These are phyloP conservation scores for Battus philenor DNA, from an alignment of 1,140 invertebrate genomes.

Conservation along the genomic window DNA sequence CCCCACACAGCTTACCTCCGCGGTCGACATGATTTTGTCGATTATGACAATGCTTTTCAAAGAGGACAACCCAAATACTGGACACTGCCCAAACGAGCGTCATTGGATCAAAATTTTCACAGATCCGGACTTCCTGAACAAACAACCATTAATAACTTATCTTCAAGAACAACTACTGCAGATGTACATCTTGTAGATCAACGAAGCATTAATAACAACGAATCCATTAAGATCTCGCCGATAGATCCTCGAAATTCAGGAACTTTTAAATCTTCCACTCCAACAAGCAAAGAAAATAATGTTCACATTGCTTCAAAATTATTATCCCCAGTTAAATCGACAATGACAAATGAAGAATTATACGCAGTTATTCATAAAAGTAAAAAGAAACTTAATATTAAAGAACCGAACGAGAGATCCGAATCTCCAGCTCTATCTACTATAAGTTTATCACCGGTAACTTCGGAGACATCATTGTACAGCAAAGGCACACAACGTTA, in stretches of 20 bases:
- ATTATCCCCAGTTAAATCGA: constrained; percentile 81
- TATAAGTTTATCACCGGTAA: constrained; percentile 72
- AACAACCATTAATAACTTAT: constrained; percentile 6
- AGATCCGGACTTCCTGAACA: constrained; percentile 12
- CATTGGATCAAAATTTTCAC: constrained; percentile 21
- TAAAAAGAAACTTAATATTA: constrained; percentile 84
- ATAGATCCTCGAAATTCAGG: constrained; percentile 77
- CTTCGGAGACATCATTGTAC: constrained; percentile 68
- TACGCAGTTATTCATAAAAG: constrained; percentile 87
- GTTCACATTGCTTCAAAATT: constrained; percentile 59
- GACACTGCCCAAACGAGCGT: constrained; percentile 57
- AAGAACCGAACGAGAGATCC: constrained; percentile 75
- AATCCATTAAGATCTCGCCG: constrained; percentile 78
- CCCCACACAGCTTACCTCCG: constrained; percentile 48
- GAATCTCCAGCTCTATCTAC: constrained; percentile 74
- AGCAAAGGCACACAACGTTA: constrained; percentile 63
- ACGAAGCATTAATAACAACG: constrained; percentile 13
- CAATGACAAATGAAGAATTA: constrained; percentile 85
- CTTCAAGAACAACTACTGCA: constrained; percentile 17
- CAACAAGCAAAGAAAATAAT: constrained; percentile 66
- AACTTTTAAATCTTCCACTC: constrained; percentile 78
- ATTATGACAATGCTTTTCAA: constrained; percentile 38
- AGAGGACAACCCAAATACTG: constrained; percentile 54
- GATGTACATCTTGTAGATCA: constrained; percentile 18
- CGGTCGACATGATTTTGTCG: constrained; percentile 40